Percentiles rank a stretch among this genome's conserved stretches.
phyloP scores from a whole-genome alignment of 2,797 vertebrate genomes.

The Peromyscus aztecus region DNA sequence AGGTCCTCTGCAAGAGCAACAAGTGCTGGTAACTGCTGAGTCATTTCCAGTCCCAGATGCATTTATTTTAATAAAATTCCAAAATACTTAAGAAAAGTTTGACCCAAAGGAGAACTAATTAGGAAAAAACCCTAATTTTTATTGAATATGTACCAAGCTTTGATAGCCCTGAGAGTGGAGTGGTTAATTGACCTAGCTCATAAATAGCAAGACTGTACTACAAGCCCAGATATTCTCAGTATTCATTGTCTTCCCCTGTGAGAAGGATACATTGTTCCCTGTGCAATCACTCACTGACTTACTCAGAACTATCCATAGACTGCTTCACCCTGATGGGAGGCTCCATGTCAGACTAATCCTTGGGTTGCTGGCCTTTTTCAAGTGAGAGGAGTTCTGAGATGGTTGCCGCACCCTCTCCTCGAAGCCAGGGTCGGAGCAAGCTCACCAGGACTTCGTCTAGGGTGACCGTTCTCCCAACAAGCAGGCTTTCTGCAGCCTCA shows the following conservation, averaged over 20 bases:
- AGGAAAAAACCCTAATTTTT: not conserved
- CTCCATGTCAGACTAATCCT: not conserved
- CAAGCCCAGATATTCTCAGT: not conserved
- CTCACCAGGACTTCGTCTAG: constrained; percentile 26
- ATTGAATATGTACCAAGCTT: not conserved
- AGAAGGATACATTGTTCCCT: not conserved
- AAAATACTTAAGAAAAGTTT: constrained; percentile 42
- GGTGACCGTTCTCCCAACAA: constrained; percentile 32
- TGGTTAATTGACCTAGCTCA: not conserved
- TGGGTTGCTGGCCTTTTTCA: not conserved
- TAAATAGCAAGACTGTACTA: not conserved
- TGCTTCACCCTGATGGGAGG: not conserved
- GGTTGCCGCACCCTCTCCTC: constrained; percentile 23
- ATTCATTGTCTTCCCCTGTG: not conserved
- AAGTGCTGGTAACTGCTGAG: not conserved
- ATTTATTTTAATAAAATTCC: not conserved
- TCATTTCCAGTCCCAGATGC: not conserved
- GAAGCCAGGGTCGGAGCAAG: constrained; percentile 27
- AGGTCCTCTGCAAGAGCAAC: not conserved
- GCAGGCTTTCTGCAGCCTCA: constrained; percentile 60
- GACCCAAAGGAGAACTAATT: not conserved
- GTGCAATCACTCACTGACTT: not conserved
- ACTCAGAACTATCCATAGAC: not conserved
- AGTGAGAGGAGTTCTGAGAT: not conserved
- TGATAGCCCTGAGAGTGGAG: not conserved